Conservation (phyloP, 2,888 invertebrate genomes). For the Choristoneura rosaceana region DNA sequence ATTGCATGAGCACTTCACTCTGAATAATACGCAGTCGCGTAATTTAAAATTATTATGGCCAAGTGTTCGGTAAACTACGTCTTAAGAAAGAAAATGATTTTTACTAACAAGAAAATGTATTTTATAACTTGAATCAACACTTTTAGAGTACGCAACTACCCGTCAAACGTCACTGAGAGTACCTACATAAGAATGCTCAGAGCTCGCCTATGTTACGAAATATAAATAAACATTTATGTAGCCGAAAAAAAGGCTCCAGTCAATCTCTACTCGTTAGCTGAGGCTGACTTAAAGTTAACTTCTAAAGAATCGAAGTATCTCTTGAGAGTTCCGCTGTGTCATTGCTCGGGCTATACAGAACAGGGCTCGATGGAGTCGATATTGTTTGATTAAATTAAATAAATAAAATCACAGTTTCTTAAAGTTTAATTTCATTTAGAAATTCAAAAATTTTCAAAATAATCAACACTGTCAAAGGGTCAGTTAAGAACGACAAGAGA, state of each 20-base stretch:
- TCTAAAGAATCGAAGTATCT: slow-evolving; percentile 81
- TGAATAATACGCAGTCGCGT: slow-evolving; percentile 10
- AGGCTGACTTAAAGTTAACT: slow-evolving; percentile 69
- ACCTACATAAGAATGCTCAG: slow-evolving; percentile 23
- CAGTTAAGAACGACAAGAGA: too few species aligned
- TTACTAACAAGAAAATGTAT: background rate
- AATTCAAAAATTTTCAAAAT: background rate
- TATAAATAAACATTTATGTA: slow-evolving; percentile 63
- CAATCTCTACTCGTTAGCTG: slow-evolving; percentile 80
- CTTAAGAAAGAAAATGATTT: too few species aligned
- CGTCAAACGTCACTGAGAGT: background rate
- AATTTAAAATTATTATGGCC: slow-evolving; percentile 33
- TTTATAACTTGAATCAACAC: slow-evolving; percentile 11
- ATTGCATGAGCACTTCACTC: slow-evolving; percentile 43
- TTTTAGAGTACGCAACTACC: background rate
- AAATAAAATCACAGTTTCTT: background rate
- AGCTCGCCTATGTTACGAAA: slow-evolving; percentile 37
- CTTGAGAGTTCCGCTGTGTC: slow-evolving; percentile 80
- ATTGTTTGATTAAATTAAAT: slow-evolving; percentile 1
- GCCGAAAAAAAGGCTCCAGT: slow-evolving; percentile 68
- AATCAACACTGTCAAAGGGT: background rate
- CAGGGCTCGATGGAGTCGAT: slow-evolving; percentile 53
- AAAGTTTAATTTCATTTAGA: background rate
- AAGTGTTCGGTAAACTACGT: background rate
- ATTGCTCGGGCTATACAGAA: slow-evolving; percentile 69